phyloP scores from a whole-genome alignment of 2,797 vertebrate species.

The Sebastes glaucus region DNA sequence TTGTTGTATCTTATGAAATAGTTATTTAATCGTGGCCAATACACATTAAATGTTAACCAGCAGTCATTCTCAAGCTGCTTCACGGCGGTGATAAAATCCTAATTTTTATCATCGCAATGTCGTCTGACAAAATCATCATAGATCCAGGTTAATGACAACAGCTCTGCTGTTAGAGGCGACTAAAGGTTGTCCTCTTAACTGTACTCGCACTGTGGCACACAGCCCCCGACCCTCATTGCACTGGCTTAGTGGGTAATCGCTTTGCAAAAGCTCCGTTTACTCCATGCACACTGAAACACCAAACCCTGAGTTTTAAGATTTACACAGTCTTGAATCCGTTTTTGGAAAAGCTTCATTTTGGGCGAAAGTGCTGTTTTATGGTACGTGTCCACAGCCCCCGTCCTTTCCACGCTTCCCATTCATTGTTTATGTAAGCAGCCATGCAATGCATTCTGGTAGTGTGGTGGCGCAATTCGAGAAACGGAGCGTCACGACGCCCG shows the following conservation, averaged over 20 bases:
- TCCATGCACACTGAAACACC: background rate
- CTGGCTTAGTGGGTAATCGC: background rate
- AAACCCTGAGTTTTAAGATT: background rate
- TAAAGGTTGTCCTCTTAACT: background rate
- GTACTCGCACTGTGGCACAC: background rate
- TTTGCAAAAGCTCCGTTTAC: background rate
- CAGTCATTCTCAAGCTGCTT: background rate
- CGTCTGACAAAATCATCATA: background rate
- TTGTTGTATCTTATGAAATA: background rate
- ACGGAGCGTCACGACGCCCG: no score
- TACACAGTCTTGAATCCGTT: background rate
- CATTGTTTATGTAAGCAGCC: no score
- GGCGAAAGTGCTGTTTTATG: background rate
- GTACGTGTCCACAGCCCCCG: no score
- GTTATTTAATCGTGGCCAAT: background rate
- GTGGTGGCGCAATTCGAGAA: no score
- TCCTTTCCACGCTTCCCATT: no score
- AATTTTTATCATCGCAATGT: background rate
- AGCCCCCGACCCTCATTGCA: background rate
- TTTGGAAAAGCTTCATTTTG: background rate
- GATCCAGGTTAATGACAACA: background rate
- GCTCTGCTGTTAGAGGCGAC: background rate
- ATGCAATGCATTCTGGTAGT: no score
- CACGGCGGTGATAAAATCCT: background rate
- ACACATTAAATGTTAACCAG: background rate